Percentiles rank a stretch among this genome's conserved stretches.
Evolutionary conservation across 2,113 vertebrate genomes (phyloP).

Genomic region (Crotalus helleri): DNA sequence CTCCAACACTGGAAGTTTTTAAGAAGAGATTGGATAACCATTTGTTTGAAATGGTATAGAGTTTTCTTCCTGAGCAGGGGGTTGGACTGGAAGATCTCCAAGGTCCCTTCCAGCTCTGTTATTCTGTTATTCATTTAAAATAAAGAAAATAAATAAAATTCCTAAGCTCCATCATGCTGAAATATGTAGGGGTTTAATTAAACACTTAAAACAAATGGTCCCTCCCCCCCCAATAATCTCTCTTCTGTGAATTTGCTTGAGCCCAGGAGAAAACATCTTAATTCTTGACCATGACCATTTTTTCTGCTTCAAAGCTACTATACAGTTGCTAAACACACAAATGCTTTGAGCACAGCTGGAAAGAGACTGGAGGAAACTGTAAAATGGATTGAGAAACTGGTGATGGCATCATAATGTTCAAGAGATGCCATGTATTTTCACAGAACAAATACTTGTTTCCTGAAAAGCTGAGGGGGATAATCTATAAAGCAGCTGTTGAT

Average conservation of each 20-base stretch:
- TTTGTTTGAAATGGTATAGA: neutral
- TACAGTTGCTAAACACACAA: neutral
- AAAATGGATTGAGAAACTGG: neutral
- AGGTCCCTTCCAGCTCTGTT: neutral
- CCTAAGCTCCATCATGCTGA: neutral
- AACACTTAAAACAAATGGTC: neutral
- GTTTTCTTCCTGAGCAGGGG: too few relatives aligned
- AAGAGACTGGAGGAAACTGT: neutral
- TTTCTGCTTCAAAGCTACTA: neutral
- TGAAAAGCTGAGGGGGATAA: conserved; percentile 3
- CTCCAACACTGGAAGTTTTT: neutral
- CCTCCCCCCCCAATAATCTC: neutral
- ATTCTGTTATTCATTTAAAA: neutral
- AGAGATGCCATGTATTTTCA: neutral
- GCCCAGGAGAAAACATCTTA: neutral
- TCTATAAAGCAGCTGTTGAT: neutral
- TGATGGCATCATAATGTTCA: neutral
- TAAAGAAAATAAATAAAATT: neutral
- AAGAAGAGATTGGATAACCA: neutral
- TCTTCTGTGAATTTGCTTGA: neutral
- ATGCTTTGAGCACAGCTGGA: neutral
- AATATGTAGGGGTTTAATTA: neutral
- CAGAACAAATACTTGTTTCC: neutral
- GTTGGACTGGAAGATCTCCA: neutral
- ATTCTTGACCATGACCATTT: neutral